Evolutionary conservation across 2,113 vertebrate species (phyloP), one percentile per base, ranked within the genome.

Genomic region (Chascanopsetta lugubris): DNA sequence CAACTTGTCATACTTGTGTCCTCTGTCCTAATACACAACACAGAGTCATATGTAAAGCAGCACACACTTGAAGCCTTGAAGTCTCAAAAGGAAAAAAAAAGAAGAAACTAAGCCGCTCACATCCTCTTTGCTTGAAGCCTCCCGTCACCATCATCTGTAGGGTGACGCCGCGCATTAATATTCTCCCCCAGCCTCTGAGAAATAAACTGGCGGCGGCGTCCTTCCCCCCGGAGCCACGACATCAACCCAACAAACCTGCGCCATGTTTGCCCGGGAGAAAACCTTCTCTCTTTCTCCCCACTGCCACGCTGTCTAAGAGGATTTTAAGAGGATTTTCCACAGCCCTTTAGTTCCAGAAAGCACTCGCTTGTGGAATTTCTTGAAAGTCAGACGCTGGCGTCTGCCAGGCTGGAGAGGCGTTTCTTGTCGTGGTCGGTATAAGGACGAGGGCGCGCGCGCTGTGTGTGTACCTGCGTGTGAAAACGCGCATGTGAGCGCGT

Each of bases 281-380:
- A 67, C 76, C 86, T 85, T 60, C 76, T 70, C 58, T 87, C 84
- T 91, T 82, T 79, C 79, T 85, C 75, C 66, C 77, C 26, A 42
- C 79, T 83, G 85, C 86, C 80, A 91, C 81, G 80, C 80, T 87
- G 83, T 87, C 84, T 91, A 90, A 92, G 90, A 87, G 90, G 90
- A 91, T 92, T 92, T 86, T 88, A 90, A 92, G 88, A 91, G 92
- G 91, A 93, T 93, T 93, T 91, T 84, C 84, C 20, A 83, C 92
- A 87, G 82, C 81, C 75, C 69, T 92, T 93, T 92, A 90, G 92
- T 91, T 93, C 89, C 90, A 88, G 90, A 92, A 89, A 87, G 77
- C 80, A 77, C 82, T 85, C 77, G 80, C 85, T 90, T 81, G 85
- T 87, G 85, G 87, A 92, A 89, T 90, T 92, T 91, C 90, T 88